phyloP scores from a whole-genome alignment of 1,140 invertebrate species.

The Rhynchophorus ferrugineus region DNA sequence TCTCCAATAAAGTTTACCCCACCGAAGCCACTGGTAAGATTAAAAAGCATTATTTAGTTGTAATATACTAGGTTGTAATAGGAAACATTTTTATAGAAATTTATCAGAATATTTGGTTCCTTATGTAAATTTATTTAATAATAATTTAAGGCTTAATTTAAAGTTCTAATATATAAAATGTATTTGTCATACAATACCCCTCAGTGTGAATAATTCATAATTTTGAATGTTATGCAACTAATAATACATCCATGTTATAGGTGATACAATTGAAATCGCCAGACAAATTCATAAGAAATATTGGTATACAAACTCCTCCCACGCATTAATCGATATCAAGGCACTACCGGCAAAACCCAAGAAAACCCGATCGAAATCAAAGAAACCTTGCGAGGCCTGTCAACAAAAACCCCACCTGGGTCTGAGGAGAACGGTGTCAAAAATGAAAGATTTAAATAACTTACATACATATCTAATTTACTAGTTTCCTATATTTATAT shows the following conservation, averaged over 20 bases:
- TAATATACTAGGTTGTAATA: constrained; percentile 26
- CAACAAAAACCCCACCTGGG: neutral
- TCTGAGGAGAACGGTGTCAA: neutral
- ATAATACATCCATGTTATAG: too few relatives aligned
- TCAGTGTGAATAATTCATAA: too few relatives aligned
- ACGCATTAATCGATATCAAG: constrained; percentile 7
- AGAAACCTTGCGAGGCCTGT: neutral
- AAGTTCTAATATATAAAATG: too few relatives aligned
- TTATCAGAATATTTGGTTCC: neutral
- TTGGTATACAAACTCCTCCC: constrained; percentile 9
- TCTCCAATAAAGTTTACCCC: constrained; percentile 31
- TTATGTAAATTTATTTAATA: too few relatives aligned
- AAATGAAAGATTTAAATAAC: constrained; percentile 4
- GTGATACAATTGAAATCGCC: constrained; percentile 37
- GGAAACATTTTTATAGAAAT: constrained; percentile 33
- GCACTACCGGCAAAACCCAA: neutral
- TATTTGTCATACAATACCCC: too few relatives aligned
- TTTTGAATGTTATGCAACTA: too few relatives aligned
- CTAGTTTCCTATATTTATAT: too few relatives aligned
- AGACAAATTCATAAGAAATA: constrained; percentile 34
- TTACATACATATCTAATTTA: neutral
- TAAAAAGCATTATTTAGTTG: constrained; percentile 2
- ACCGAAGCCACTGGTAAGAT: constrained; percentile 25
- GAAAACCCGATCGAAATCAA: neutral
- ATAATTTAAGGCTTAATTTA: constrained; percentile 2